Base-by-base conservation (phyloP, 2,797 vertebrate species). In the Epinephelus malabaricus region DNA sequence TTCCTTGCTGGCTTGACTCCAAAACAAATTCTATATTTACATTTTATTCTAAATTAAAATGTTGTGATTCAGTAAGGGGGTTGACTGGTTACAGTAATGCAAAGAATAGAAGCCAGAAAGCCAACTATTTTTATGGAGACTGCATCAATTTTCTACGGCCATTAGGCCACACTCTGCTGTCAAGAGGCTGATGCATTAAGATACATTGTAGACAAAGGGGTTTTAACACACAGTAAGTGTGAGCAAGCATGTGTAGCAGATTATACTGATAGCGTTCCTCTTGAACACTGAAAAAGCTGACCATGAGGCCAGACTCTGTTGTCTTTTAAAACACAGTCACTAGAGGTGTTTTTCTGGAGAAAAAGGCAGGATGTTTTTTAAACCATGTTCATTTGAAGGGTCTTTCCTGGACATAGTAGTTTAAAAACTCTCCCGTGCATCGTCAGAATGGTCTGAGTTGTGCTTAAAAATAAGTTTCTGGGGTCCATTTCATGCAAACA, bases 1-100 rank as follows among this genome's bases (percentile, higher is more conserved):
- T 21, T 63, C 34, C 71, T 47, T 27, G 40, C 60, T 69, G 55
- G 50, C 56, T 66, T 18, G 6, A 54, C 46, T 66, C 62, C 19
- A 71, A 61, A 70, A 55, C 59, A 73, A 62, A 69, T 30, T 77
- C 14, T 25, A 11, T 46, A 60, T 70, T 82, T 66, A 43, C n/a
- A 75, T 66, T 43, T 43, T 34, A 73, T 64, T 83, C 49, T 14
- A 76, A 78, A 77, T 84, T 45, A 71, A 79, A 82, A 85, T 70
- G 54, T 45, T 77, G 40, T 64, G 27, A 77, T 62, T 78, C 27
- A 72, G 55, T 60, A 21, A 53, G 46, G 46, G 46, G 76, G 65
- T 40, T 66, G 65, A 75, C 5, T 68, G 34, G 45, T 55, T 73
- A 63, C 25, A 64, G 59, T 51, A 73, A 65, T 18, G 63, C 18